phyloP scores from a whole-genome alignment of 2,113 vertebrate genomes.

The Melanerpes aurifrons region DNA sequence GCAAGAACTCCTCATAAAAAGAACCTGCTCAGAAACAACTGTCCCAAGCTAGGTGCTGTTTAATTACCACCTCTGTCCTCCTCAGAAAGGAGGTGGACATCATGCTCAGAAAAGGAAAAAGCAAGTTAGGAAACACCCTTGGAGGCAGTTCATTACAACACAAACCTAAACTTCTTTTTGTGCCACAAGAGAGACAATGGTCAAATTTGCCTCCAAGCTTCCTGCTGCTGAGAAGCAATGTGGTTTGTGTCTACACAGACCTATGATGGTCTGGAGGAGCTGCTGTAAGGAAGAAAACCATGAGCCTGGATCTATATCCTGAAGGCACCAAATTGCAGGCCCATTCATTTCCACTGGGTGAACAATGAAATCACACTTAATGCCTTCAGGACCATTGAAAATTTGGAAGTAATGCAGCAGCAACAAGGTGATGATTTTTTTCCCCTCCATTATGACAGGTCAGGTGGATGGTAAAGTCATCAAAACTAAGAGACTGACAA shows the following conservation, averaged over 20 bases:
- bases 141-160: neutral
- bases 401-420: neutral
- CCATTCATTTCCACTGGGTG: neutral
- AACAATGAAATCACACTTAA: neutral
- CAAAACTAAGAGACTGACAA: neutral
- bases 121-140: neutral
- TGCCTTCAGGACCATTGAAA: neutral
- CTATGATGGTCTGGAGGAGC: accelerated
- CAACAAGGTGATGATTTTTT: neutral
- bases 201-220: neutral
- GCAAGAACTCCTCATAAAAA: accelerated
- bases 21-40: neutral
- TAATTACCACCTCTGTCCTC: neutral
- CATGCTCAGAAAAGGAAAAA: neutral
- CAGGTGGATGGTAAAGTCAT: neutral
- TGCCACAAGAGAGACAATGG: neutral
- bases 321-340: neutral
- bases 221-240: neutral
- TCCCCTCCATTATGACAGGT: neutral
- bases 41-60: neutral
- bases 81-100: neutral
- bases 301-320: neutral
- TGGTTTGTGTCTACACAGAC: neutral
- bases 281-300: neutral
- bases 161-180: neutral